These are phyloP conservation scores for Ichneumoninae sp. DNA, from an alignment of 2,888 invertebrate species.

Conservation along the genomic window DNA sequence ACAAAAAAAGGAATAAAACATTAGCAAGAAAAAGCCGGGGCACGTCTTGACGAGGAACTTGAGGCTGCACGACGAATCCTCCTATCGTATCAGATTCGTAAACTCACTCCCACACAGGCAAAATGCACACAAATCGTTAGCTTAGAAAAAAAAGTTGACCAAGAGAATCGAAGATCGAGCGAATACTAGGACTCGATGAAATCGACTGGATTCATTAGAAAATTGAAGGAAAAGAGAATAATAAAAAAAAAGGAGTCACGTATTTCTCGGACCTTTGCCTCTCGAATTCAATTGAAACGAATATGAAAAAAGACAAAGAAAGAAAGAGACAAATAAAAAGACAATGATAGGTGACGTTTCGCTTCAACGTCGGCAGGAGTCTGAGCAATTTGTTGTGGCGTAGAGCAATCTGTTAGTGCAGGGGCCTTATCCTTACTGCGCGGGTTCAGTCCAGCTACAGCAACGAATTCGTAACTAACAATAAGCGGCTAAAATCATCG, in stretches of 20 bases:
- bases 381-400: conserved; percentile 79
- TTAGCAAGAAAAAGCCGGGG: background rate
- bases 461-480: conserved; percentile 47
- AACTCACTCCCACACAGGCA: conserved; percentile 55
- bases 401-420: conserved; percentile 84
- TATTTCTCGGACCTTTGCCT: conserved; percentile 36
- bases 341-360: conserved; percentile 57
- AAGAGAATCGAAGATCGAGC: background rate
- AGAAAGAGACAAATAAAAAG: conserved; percentile 28
- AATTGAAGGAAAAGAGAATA: conserved; percentile 8
- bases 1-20: background rate
- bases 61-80: conserved; percentile 62
- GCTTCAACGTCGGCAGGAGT: conserved; percentile 61
- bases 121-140: conserved; percentile 51
- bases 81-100: conserved; percentile 63
- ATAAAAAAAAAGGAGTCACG: background rate
- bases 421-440: conserved; percentile 84
- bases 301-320: conserved; percentile 6
- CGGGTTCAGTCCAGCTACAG: conserved; percentile 72
- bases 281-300: conserved; percentile 43
- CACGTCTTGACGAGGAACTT: conserved; percentile 17
- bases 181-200: conserved; percentile 29
- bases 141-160: conserved; percentile 32
- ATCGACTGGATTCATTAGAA: conserved; percentile 44
- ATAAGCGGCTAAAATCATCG: background rate